Percentiles rank a stretch among this genome's conserved stretches.
Conservation (phyloP, 1,140 invertebrate species). For the Leptinotarsa lineolata region DNA sequence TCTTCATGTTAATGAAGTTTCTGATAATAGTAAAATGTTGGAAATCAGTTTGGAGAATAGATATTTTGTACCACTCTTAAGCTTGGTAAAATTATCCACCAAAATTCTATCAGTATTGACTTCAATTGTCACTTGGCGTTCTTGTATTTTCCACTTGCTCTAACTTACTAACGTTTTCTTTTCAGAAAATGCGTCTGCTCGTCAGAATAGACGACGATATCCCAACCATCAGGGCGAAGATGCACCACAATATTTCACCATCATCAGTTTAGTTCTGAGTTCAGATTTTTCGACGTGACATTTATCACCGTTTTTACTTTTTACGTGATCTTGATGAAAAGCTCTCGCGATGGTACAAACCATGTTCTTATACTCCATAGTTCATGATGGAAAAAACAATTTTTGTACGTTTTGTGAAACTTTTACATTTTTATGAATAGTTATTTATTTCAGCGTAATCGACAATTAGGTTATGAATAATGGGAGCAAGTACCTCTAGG, state of each 20-base stretch:
- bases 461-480: background rate
- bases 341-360: no score
- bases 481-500: background rate
- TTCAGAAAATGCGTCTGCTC: slow-evolving; percentile 79
- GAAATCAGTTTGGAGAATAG: no score
- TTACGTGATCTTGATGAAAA: background rate
- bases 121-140: no score
- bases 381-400: background rate
- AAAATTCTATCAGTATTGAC: no score
- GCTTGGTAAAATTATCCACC: no score
- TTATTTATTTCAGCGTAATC: background rate
- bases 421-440: slow-evolving; percentile 1
- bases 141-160: no score
- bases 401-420: slow-evolving; percentile 5
- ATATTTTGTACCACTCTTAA: no score
- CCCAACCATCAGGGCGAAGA: slow-evolving; percentile 72
- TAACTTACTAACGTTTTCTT: slow-evolving; percentile 34
- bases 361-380: no score
- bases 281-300: background rate
- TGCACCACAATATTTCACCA: slow-evolving; percentile 52
- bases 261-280: background rate
- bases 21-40: no score
- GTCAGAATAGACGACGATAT: slow-evolving; percentile 83
- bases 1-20: no score
- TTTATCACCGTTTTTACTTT: background rate